Percentiles rank a stretch among this genome's conserved stretches.
Evolutionary conservation across 2,113 vertebrate genomes (phyloP).

Genomic region (Myodes glareolus): DNA sequence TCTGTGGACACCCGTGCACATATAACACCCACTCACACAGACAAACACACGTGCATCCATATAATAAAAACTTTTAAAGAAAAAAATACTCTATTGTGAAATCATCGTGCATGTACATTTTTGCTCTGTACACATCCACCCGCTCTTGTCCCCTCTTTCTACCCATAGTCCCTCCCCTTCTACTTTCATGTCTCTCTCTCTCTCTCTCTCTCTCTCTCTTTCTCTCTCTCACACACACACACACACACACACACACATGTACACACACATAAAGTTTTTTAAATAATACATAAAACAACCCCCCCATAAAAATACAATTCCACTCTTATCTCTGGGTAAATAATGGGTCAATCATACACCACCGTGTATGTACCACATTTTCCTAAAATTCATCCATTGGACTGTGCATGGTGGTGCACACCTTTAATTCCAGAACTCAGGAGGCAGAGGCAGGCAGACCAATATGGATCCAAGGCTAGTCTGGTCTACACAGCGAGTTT

Average conservation of each 20-base stretch:
- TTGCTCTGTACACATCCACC: not conserved
- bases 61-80: not conserved
- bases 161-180: not conserved
- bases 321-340: not conserved
- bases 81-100: not conserved
- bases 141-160: not conserved
- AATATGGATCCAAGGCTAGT: not conserved
- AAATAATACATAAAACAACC: not conserved
- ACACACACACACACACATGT: not conserved
- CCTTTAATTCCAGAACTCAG: not conserved
- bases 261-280: not conserved
- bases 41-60: not conserved
- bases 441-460: not conserved
- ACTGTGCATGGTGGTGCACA: not conserved
- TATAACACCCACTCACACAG: no score
- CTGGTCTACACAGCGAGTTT: not conserved
- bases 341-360: not conserved
- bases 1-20: not conserved
- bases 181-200: not conserved
- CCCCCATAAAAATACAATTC: not conserved
- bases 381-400: not conserved
- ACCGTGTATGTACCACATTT: not conserved
- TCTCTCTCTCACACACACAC: no score
- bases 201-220: no score
- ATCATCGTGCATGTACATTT: not conserved